These are phyloP conservation scores for Epirrita christyi DNA, from an alignment of 2,888 invertebrate species.

Conservation along the genomic window DNA sequence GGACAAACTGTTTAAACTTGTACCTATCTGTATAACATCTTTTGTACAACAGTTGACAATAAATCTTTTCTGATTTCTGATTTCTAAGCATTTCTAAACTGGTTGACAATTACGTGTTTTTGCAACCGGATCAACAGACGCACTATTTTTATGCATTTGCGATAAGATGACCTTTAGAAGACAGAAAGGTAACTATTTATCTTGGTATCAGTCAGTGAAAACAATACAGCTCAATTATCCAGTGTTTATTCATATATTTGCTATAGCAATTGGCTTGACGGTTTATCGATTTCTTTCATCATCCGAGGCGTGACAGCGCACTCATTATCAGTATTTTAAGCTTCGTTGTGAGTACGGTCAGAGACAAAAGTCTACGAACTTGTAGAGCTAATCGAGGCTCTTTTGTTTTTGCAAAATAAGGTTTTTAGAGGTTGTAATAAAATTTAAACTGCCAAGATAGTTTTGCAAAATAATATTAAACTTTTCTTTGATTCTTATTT, in stretches of 20 bases:
- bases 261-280: slow-evolving; percentile 7
- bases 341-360: slow-evolving; percentile 1
- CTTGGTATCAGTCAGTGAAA: slow-evolving; percentile 5
- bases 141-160: slow-evolving; percentile 8
- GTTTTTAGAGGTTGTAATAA: no score
- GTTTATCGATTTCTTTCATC: slow-evolving; percentile 18
- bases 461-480: no score
- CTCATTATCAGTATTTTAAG: slow-evolving; percentile 10
- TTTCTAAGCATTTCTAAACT: no score
- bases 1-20: no score
- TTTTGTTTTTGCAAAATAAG: not conserved
- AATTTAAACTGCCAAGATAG: no score
- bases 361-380: slow-evolving; percentile 1
- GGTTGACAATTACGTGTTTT: no score
- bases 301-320: slow-evolving; percentile 19
- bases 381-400: not conserved
- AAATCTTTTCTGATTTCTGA: no score
- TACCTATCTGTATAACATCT: no score
- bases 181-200: not conserved
- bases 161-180: slow-evolving; percentile 17
- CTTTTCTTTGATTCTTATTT: no score
- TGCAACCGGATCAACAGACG: not conserved
- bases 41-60: no score
- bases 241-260: slow-evolving; percentile 16
- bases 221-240: slow-evolving; percentile 16